Base-by-base conservation (phyloP, 2,113 vertebrate genomes). In the Spea bombifrons region DNA sequence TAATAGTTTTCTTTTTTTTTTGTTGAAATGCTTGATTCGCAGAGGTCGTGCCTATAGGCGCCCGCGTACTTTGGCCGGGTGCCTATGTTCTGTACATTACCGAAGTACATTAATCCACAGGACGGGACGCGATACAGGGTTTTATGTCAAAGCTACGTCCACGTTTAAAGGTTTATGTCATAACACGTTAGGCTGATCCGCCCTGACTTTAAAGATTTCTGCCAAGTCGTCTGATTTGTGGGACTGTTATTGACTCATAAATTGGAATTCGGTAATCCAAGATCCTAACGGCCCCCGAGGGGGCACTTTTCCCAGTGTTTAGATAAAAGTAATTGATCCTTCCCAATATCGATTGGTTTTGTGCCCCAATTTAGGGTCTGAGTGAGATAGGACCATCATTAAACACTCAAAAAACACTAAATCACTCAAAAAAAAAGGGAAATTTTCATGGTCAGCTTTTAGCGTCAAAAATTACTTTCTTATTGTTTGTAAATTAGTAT, bases 111-210 rank as follows among this genome's bases (percentile, higher is more conserved):
- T 67, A 67, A 67, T 67, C 66, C 17, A 30, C 16, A 8, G 17
- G 8, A 8, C 44, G 47, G 44, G 44, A 47, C 5, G 66, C 8
- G 9, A 67, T 64, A 46, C 44, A 46, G 44, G 66, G 66, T 8
- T 67, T 67, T 67, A 67, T 67, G 43, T 67, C 66, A 46, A 47
- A 67, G 30, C 66, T 47, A 45, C 8, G 15, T 46, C 17, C n/a
- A 64, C 5, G 16, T 46, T 46, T 47, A 47, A 67, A 67, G 43
- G 66, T 67, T 46, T 47, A 30, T 67, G 66, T 47, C 66, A 47
- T 45, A 64, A 64, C 61, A 30, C 8, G 12, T 67, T 46, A 67
- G 66, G 4, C 66, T 46, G 66, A 67, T 67, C 43, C 46, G 3
- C 3, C 8, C 4, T 12, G 66, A 47, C 3, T 67, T 47, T 15